Percentiles rank a stretch among this genome's conserved stretches.
phyloP scores from a whole-genome alignment of 1,140 invertebrate species.

The Tribolium madens region DNA sequence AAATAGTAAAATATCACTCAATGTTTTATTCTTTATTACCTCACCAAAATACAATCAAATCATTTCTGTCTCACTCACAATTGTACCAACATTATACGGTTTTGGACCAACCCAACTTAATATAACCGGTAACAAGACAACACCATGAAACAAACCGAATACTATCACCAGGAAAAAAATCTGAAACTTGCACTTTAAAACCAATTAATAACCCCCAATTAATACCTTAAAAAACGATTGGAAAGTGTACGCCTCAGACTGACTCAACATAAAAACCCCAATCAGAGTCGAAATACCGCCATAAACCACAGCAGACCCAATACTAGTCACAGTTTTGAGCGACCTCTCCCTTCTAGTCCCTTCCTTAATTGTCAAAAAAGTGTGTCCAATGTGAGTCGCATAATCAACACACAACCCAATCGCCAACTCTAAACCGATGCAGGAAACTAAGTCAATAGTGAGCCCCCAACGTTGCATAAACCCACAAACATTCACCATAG shows the following conservation, averaged over 20 bases:
- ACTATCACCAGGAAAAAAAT: slow-evolving; percentile 82
- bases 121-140: slow-evolving; percentile 80
- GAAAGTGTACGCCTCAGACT: slow-evolving; percentile 84
- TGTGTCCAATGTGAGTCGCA: slow-evolving; percentile 89
- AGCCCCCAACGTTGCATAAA: slow-evolving; percentile 85
- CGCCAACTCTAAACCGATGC: slow-evolving; percentile 86
- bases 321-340: slow-evolving; percentile 77
- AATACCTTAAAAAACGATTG: slow-evolving; percentile 84
- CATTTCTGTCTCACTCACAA: slow-evolving; percentile 48
- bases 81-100: slow-evolving; percentile 64
- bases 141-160: slow-evolving; percentile 83
- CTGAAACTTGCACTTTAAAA: slow-evolving; percentile 67
- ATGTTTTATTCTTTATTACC: slow-evolving; percentile 46
- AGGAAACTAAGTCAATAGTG: slow-evolving; percentile 88
- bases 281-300: slow-evolving; percentile 85
- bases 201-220: slow-evolving; percentile 42
- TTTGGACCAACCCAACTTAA: slow-evolving; percentile 79
- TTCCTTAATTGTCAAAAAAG: slow-evolving; percentile 73
- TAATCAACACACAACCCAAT: slow-evolving; percentile 92
- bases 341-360: slow-evolving; percentile 74
- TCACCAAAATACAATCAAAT: slow-evolving; percentile 13
- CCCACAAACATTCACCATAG: slow-evolving; percentile 84
- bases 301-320: slow-evolving; percentile 84
- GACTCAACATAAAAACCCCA: slow-evolving; percentile 78
- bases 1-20: slow-evolving; percentile 59